Evolutionary conservation across 1,140 invertebrate species (phyloP), one percentile per base, ranked within the genome.

Genomic region (Drosophila ironensis): DNA sequence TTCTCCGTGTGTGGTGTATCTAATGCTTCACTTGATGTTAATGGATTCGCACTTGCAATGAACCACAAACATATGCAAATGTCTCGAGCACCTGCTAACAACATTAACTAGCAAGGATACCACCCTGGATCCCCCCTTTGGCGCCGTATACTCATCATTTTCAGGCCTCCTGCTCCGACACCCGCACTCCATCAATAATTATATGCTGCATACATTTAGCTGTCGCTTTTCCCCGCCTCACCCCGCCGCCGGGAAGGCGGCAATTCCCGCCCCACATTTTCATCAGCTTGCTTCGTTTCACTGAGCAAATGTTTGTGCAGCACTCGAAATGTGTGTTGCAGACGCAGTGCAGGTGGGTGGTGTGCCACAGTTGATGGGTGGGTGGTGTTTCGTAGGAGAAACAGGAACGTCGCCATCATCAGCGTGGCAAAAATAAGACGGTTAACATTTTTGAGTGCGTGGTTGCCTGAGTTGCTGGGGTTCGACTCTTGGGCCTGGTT

Each of bases 61-160:
- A 86, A 86, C 80, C 80, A 73, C 80, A 86, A 80, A 73, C 74
- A 75, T 72, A 86, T 86, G 80, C 80, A 86, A 86, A 86, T 87
- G 75, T 80, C 66, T 84, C 60, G 54, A 84, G 80, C 80, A 86
- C 80, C 78, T 84, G 80, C 74, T 86, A 84, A 84, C 80, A 74
- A 72, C 71, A 84, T 84, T 84, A 84, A 84, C 74, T 84, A 78
- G 74, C 74, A 74, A 60, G 70, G 40, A 68, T n/a, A n/a, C 8
- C 12, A 2, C 44, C 16, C 28, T 2, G 4, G 1, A 3, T 11
- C 37, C 5, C 35, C n/a, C 8, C 16, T 4, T 19, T 1, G 4
- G 14, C 6, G 3, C 27, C 1, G 60, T 48, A 19, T 51, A 74
- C 77, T 81, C 60, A 82, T 76, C 67, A 70, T 75, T 80, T 72